phyloP scores from a whole-genome alignment of 2,888 invertebrate species.

The Tillus elongatus region DNA sequence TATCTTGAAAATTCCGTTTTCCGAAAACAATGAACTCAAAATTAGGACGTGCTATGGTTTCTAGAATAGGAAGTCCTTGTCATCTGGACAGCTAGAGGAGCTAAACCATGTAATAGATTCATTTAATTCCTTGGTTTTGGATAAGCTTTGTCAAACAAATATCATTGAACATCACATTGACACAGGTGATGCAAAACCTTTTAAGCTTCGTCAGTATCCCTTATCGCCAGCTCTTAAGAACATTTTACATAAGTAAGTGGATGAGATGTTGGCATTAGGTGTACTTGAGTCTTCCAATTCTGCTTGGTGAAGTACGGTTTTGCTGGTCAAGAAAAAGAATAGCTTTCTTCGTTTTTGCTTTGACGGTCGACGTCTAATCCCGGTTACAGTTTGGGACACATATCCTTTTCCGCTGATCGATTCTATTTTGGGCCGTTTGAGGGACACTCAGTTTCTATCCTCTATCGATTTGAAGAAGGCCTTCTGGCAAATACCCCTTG shows the following conservation, averaged over 20 bases:
- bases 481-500: too few relatives aligned
- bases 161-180: too few relatives aligned
- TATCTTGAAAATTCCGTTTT: too few relatives aligned
- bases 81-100: too few relatives aligned
- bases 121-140: too few relatives aligned
- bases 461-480: too few relatives aligned
- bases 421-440: slow-evolving; percentile 20
- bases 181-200: slow-evolving; percentile 15
- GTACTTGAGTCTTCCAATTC: slow-evolving; percentile 22
- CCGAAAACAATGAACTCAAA: too few relatives aligned
- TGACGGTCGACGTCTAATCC: slow-evolving; percentile 23
- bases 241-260: slow-evolving; percentile 11
- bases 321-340: slow-evolving; percentile 23
- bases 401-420: slow-evolving; percentile 23
- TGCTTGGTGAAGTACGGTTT: slow-evolving; percentile 23
- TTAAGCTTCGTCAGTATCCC: slow-evolving; percentile 11
- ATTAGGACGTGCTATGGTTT: too few relatives aligned
- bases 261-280: slow-evolving; percentile 22
- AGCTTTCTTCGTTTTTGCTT: slow-evolving; percentile 22
- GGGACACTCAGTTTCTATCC: too few relatives aligned
- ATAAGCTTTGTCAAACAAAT: too few relatives aligned
- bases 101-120: too few relatives aligned
- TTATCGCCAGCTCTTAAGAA: slow-evolving; percentile 12
- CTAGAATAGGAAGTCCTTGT: too few relatives aligned
- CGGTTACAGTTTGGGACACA: slow-evolving; percentile 20